Base-by-base conservation (phyloP, 2,888 invertebrate species). In the Pseudococcus jackbeardsleyi region DNA sequence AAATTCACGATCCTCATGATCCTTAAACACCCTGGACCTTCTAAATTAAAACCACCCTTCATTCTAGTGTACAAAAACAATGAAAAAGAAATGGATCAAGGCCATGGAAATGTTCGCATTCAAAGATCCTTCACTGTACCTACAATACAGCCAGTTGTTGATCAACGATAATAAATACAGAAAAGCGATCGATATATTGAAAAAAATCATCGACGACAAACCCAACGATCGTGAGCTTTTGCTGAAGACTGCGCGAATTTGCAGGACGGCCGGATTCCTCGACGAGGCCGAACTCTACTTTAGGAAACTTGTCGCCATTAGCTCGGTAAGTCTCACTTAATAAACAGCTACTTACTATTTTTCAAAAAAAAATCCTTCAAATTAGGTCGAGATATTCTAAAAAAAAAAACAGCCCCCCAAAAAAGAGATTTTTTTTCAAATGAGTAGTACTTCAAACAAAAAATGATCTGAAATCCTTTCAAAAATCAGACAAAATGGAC, bases 281-380 rank as follows among this genome's bases (percentile, higher is more conserved):
- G 26, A 64, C 8, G 88, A 88, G 15, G 88, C 88, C 4, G 85
- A 88, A 77, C 11, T 68, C 9, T 88, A 85, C 77, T 85, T 39
- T 9, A 85, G 79, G 19, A 48, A 42, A 82, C 22, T 88, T 0
- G 77, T 77, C 33, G 12, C 12, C 17, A 19, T 88, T 17, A 77
- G 42, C 15, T 82, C 79, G 48, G 88, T 88, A 42, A 88, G 88
- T 54, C 5, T 5, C 42, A 42, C 42, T 9, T 8, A 3, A 39
- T 39, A 39, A 7, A 7, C 39, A 39, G n/a, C 3, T 33, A 33
- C 1, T 1, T 33, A 42, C 0, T 42, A 42, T 42, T 42, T 42
- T 42, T 42, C 9, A 9, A 1, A 0, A 42, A 42, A 33, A 33
- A n/a, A n/a, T n/a, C n/a, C 42, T 0, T 42, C 42, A 0, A 42